Base-by-base conservation (phyloP, 2,888 invertebrate genomes). In the Sphinx pinastri region DNA sequence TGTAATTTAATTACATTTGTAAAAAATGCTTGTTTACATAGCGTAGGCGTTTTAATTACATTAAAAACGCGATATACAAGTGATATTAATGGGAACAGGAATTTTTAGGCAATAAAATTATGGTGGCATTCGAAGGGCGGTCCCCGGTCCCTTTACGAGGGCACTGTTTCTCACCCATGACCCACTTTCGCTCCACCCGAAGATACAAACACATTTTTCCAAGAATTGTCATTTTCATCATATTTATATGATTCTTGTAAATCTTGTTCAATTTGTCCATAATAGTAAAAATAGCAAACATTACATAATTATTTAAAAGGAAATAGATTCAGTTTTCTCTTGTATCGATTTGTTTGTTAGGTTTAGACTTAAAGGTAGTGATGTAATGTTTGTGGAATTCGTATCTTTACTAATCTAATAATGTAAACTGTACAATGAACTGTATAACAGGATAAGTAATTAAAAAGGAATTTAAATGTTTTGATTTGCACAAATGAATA, bases 161-260 rank as follows among this genome's bases (percentile, higher is more conserved):
- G 79, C 75, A 76, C 84, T 83, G 76, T 73, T 71, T 74, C 78
- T 81, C 79, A 75, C 85, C 89, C 87, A 77, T 91, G 91, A 91
- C 91, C 92, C 84, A 91, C 83, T 89, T 90, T 81, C 70, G 76
- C 76, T 75, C 77, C 58, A 49, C 63, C 77, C 77, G 77, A 77
- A 78, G 79, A 81, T 77, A 79, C 74, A 73, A 73, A 75, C 73
- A 76, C 74, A 70, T 73, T 74, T 71, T 80, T 80, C 79, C 77
- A 59, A 81, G 73, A 82, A 84, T 83, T 83, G 81, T 77, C 79
- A 73, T 82, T 76, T 75, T 76, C 79, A 77, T 84, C 78, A 80
- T 75, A 75, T 72, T 71, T 75, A 38, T 57, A 55, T 57, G 12
- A 8, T 75, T 76, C 74, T 68, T 76, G 74, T 79, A 75, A 78